Evolutionary conservation across 2,113 vertebrate genomes (phyloP).

Genomic region (Mugil cephalus): DNA sequence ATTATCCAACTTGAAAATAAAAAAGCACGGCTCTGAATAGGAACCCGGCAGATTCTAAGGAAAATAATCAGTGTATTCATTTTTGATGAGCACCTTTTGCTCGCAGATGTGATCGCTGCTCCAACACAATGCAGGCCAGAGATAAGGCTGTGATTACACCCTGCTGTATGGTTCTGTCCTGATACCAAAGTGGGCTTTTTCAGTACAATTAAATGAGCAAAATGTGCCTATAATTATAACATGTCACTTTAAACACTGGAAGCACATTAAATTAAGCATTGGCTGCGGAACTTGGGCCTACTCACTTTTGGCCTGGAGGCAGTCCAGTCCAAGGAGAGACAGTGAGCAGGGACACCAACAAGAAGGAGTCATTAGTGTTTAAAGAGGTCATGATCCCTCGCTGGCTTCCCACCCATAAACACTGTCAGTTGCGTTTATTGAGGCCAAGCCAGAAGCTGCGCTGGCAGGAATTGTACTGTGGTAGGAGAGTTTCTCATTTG

Average conservation of each 20-base stretch:
- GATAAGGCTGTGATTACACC: background rate
- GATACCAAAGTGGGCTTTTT: background rate
- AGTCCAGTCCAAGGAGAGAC: background rate
- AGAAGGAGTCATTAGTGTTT: background rate
- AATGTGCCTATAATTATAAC: background rate
- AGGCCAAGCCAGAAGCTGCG: background rate
- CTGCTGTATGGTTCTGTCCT: too few species aligned
- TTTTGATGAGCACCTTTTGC: constrained; percentile 6
- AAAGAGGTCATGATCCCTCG: background rate
- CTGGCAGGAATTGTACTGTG: background rate
- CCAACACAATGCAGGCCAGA: background rate
- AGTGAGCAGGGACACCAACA: background rate
- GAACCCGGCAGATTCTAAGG: background rate
- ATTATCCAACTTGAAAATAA: background rate
- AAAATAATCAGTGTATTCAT: background rate
- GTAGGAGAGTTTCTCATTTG: background rate
- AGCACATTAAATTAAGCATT: background rate
- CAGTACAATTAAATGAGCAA: background rate
- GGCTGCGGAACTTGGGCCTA: background rate
- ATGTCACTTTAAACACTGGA: background rate
- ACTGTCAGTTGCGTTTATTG: background rate
- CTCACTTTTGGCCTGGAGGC: background rate
- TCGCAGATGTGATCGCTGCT: constrained; percentile 6
- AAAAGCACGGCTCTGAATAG: background rate
- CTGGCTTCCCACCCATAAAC: constrained; percentile 1